Evolutionary conservation across 2,888 invertebrate species (phyloP), one percentile per base, ranked within the genome.

Genomic region (Hartigia nigra): DNA sequence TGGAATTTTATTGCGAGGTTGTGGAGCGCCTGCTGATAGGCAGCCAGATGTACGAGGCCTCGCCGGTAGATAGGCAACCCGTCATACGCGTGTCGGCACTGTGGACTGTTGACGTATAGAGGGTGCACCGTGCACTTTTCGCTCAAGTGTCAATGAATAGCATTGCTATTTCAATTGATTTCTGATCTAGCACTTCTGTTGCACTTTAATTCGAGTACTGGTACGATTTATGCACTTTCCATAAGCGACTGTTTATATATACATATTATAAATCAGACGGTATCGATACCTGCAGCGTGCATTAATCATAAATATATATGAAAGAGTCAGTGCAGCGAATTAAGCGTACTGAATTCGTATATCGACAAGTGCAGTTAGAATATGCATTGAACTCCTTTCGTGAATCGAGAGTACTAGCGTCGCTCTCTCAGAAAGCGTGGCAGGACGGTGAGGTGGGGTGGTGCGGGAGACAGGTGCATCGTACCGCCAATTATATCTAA

Each of bases 401-500:
- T 34, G 72, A 72, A 72, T 32, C 72, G 31, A 34, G 72, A 72
- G 72, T 31, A 31, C 34, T 72, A n/a, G n/a, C 34, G 31, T 34
- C 12, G 72, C 31, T 23, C 31, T 23, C 31, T 12, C 72, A 31
- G 72, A 72, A 80, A 32, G 82, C 36, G 70, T 69, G 74, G 76
- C 81, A 74, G 77, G 74, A 12, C 34, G 74, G 77, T 82, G 83
- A 81, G 80, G 80, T 78, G 83, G 74, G 79, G 77, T 79, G 85
- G 86, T 84, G 84, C 86, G 87, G 86, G 86, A 87, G 91, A 91
- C 91, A 91, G 91, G 91, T 91, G 91, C 91, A 91, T 91, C 90
- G 90, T 87, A 89, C 90, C 88, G 91, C 91, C 91, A 91, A 91
- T 91, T 91, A 91, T 91, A 91, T 91, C 91, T 90, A 87, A 90